These are phyloP conservation scores for Procapra przewalskii DNA, from an alignment of 2,113 vertebrate species.

Conservation along the genomic window DNA sequence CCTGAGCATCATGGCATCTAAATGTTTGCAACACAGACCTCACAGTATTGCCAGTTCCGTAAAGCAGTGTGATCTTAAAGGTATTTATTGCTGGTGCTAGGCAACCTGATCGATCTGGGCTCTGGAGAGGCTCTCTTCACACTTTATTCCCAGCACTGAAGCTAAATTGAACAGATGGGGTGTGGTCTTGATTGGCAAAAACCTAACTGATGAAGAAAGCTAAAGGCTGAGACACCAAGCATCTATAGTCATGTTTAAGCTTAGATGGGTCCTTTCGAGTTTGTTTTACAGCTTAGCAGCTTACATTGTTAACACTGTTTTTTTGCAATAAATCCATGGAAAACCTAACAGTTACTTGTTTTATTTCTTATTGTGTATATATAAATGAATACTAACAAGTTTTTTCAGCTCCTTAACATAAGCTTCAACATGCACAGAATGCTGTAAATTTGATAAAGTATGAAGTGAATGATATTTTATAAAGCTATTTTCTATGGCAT, in stretches of 20 bases:
- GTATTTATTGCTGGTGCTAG: not conserved
- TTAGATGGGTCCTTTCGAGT: slow-evolving; percentile 81
- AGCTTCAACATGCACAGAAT: slow-evolving; percentile 86
- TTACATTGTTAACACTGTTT: slow-evolving; percentile 87
- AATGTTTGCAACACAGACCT: slow-evolving; percentile 23
- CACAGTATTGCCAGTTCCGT: not conserved
- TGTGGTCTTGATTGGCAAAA: slow-evolving; percentile 49
- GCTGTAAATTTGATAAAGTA: slow-evolving; percentile 97
- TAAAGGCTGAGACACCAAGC: slow-evolving; percentile 77
- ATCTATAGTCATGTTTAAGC: slow-evolving; percentile 77
- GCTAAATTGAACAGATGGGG: not conserved
- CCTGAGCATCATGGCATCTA: not conserved
- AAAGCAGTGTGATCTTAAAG: slow-evolving; percentile 30
- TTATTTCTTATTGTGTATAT: slow-evolving; percentile 82
- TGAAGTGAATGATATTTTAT: slow-evolving; percentile 99
- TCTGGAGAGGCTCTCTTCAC: not conserved
- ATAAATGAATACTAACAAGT: slow-evolving; percentile 82
- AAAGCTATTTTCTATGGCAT: slow-evolving; percentile 89
- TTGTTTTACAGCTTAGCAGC: slow-evolving; percentile 83
- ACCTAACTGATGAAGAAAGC: slow-evolving; percentile 71
- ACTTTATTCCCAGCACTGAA: not conserved
- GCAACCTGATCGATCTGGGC: not conserved
- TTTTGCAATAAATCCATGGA: slow-evolving; percentile 86
- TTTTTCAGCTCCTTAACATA: slow-evolving; percentile 82
- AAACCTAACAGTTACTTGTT: slow-evolving; percentile 81